Conservation (phyloP, 2,888 invertebrate genomes). For the Melinopterus prodromus region DNA sequence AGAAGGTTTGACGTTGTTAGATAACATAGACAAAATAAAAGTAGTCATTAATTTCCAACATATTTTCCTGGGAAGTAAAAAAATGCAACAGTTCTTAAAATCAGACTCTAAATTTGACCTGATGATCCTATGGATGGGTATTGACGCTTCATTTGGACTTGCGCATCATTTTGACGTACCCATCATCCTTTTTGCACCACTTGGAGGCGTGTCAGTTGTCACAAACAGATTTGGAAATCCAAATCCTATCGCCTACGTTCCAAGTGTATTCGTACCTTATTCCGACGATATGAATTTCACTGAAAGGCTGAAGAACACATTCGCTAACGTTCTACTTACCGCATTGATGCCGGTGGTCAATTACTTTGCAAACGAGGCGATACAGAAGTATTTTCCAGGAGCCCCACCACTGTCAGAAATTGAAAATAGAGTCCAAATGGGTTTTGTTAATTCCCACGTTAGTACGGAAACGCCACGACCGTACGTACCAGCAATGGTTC, state of each 20-base stretch:
- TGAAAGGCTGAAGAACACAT: slow-evolving; percentile 49
- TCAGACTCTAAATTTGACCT: slow-evolving; percentile 47
- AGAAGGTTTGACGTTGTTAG: background rate
- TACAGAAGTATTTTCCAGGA: slow-evolving; percentile 43
- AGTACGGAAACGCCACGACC: slow-evolving; percentile 49
- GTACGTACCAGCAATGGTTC: slow-evolving; percentile 50
- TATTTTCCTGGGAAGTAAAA: background rate
- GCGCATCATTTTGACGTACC: slow-evolving; percentile 52
- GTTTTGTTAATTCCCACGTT: slow-evolving; percentile 48
- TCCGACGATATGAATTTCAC: slow-evolving; percentile 51
- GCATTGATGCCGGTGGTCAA: slow-evolving; percentile 20
- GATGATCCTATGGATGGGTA: slow-evolving; percentile 48
- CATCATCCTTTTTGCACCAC: slow-evolving; percentile 48
- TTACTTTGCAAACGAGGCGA: slow-evolving; percentile 37
- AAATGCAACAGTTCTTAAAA: background rate
- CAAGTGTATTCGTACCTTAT: slow-evolving; percentile 44
- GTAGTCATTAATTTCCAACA: background rate
- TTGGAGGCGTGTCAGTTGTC: slow-evolving; percentile 41
- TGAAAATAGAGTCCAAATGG: slow-evolving; percentile 43
- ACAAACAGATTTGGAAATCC: slow-evolving; percentile 49
- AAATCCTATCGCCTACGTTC: slow-evolving; percentile 50
- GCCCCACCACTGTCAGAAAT: slow-evolving; percentile 42
- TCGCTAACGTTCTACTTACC: slow-evolving; percentile 27
- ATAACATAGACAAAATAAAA: background rate
- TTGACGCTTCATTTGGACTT: slow-evolving; percentile 53